Conservation (phyloP, 2,888 invertebrate genomes). For the Lomographa bimaculata region DNA sequence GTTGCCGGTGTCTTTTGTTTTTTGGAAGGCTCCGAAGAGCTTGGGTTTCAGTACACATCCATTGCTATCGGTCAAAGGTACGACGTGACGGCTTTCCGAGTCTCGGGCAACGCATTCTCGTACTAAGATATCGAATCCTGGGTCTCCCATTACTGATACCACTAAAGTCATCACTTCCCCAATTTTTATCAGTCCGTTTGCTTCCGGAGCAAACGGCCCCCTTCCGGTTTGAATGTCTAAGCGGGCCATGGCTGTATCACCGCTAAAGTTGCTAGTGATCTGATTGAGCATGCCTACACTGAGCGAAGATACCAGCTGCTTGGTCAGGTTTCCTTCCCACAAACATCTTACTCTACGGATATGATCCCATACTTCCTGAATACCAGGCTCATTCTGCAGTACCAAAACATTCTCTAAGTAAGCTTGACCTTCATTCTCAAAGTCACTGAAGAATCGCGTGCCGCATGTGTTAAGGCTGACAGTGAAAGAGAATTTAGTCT, state of each 20-base stretch:
- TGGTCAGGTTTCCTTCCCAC: conserved; percentile 92
- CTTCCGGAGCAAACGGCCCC: conserved; percentile 90
- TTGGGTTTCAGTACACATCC: conserved; percentile 92
- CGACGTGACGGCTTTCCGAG: conserved; percentile 85
- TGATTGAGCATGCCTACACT: conserved; percentile 92
- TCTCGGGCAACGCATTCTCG: conserved; percentile 90
- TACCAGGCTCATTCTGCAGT: conserved; percentile 90
- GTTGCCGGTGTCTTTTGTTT: conserved; percentile 88
- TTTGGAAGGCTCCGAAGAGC: conserved; percentile 92
- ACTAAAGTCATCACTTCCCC: conserved; percentile 92
- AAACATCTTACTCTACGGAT: conserved; percentile 90
- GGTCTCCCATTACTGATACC: conserved; percentile 90
- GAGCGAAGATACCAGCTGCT: conserved; percentile 88
- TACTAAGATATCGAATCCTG: conserved; percentile 90
- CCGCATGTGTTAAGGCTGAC: conserved; percentile 90
- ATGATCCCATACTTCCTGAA: conserved; percentile 91
- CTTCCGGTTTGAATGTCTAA: conserved; percentile 90
- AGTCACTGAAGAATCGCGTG: conserved; percentile 90
- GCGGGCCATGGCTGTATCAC: conserved; percentile 92
- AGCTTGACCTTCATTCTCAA: conserved; percentile 89
- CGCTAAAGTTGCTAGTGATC: conserved; percentile 92
- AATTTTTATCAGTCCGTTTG: conserved; percentile 90
- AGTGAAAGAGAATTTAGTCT: conserved; percentile 88
- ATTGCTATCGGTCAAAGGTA: conserved; percentile 88
- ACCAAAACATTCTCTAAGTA: conserved; percentile 91